These are phyloP conservation scores for Mesocricetus auratus DNA, from an alignment of 2,113 vertebrate species.

Conservation along the genomic window DNA sequence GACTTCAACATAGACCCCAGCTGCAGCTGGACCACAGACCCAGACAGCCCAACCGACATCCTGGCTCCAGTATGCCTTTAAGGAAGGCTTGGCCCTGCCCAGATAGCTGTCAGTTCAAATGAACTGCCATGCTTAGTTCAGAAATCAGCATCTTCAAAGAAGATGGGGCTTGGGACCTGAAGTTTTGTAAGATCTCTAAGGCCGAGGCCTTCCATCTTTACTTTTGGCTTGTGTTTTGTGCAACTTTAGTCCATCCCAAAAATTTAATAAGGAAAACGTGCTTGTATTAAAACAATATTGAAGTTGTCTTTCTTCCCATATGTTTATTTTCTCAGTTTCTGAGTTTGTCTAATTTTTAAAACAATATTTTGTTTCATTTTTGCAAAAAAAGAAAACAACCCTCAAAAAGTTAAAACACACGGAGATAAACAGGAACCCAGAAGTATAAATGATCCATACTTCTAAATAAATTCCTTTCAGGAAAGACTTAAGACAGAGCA, in stretches of 20 bases:
- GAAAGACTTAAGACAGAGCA: conserved; percentile 39
- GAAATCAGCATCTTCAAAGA: conserved; percentile 4
- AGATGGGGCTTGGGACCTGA: background rate
- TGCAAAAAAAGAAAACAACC: background rate
- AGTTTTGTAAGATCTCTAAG: conserved; percentile 28
- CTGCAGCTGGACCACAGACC: too few relatives aligned
- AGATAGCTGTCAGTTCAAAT: background rate
- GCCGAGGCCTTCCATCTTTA: background rate
- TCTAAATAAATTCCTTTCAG: conserved; percentile 56
- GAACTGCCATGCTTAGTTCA: background rate
- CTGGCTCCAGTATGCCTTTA: background rate
- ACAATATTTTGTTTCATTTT: conserved; percentile 23
- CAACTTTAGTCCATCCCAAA: conserved; percentile 54
- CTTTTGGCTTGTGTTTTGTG: conserved; percentile 54
- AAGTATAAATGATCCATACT: conserved; percentile 23
- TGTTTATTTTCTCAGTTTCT: conserved; percentile 43
- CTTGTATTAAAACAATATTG: conserved; percentile 60
- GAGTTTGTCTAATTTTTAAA: conserved; percentile 51
- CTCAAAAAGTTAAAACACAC: background rate
- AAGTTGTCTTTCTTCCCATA: conserved; percentile 45
- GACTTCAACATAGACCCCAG: too few relatives aligned
- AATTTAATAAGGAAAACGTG: conserved; percentile 65
- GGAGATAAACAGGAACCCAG: background rate
- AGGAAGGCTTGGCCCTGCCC: background rate
- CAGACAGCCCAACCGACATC: too few relatives aligned